Base-by-base conservation (phyloP, 2,888 invertebrate genomes). In the Scaptomyza reducta region DNA sequence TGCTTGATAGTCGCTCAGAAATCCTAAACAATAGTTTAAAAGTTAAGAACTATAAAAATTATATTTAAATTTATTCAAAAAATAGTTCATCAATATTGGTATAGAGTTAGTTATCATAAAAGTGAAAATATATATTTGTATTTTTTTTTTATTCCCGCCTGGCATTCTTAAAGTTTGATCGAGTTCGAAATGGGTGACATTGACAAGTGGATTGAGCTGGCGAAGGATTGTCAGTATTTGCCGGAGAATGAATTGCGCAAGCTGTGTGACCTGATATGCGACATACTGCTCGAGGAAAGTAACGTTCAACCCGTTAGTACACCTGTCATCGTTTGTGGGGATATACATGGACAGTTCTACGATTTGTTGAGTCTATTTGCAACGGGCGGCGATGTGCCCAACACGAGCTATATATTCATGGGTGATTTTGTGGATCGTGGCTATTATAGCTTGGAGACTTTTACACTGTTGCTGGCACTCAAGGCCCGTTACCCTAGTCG, bases 361-460 rank as follows among this genome's bases (percentile, higher is more conserved):
- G 99, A 99, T 92, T 93, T 99, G 67, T 98, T 97, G 91, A 98
- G 98, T 92, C 93, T 98, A 55, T 98, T 98, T 90, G 98, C 97
- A 94, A 98, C 99, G 18, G 99, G 99, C 40, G 99, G 99, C 9
- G 97, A 98, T 94, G 97, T 99, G 62, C 99, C 99, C 9, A 97
- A 98, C 92, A 99, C 99, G 46, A 99, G 99, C 92, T 99, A 99
- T 91, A 93, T 99, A 80, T 99, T 99, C 91, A 97, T 99, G 96
- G 99, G 99, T 13, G 99, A 99, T 92, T 99, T 99, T 93, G 99
- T 99, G 16, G 99, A 99, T 91, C 93, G 99, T 92, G 99, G 99
- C 33, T 99, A 98, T 92, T 99, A 98, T 92, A 98, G 98, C 89
- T 97, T 99, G 38, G 99, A 99, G 93, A 99, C 99, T 56, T 98